Evolutionary conservation across 2,888 invertebrate genomes (phyloP).

Genomic region (Melinaea menophilus): DNA sequence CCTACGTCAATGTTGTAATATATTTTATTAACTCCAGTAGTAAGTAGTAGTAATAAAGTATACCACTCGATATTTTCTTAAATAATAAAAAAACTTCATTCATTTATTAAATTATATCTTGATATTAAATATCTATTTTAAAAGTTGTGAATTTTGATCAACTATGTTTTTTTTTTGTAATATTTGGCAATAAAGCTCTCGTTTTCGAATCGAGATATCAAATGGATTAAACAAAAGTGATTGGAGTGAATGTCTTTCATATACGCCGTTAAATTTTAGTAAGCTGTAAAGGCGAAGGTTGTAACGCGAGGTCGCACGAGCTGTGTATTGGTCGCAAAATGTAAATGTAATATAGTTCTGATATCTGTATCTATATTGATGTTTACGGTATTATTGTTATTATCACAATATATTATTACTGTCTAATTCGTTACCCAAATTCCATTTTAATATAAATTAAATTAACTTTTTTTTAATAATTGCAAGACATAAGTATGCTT

Average conservation of each 20-base stretch:
- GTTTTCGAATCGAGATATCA: neutral
- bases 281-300: constrained; percentile 60
- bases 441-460: too few species aligned
- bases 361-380: constrained; percentile 23
- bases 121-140: too few species aligned
- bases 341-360: neutral
- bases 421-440: too few species aligned
- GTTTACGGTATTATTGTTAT: constrained; percentile 9
- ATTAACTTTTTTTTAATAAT: too few species aligned
- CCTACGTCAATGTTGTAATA: too few species aligned
- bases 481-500: too few species aligned
- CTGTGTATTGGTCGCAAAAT: constrained; percentile 37
- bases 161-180: neutral
- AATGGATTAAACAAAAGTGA: constrained; percentile 2
- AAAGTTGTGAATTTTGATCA: neutral
- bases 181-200: neutral
- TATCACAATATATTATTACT: too few species aligned
- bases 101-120: too few species aligned
- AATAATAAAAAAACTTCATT: too few species aligned
- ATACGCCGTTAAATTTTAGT: constrained; percentile 43
- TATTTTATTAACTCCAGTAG: too few species aligned
- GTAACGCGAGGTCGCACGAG: constrained; percentile 57
- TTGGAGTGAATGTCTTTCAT: constrained; percentile 25
- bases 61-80: too few species aligned
- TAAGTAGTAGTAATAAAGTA: too few species aligned